These are phyloP conservation scores for Apodemia mormo DNA, from an alignment of 2,888 invertebrate species.

Conservation along the genomic window DNA sequence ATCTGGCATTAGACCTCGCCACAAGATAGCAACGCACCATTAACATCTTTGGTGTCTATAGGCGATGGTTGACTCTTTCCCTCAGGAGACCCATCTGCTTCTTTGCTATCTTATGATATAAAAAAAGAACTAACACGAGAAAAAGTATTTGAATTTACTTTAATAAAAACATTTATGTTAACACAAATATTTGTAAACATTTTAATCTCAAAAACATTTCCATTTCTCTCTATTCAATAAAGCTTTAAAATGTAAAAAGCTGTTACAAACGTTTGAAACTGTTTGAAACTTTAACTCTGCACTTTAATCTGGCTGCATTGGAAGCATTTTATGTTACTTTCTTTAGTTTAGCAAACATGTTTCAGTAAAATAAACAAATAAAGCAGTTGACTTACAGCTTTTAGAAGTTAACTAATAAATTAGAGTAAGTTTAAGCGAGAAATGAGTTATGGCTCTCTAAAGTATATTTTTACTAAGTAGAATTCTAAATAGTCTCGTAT, in stretches of 20 bases:
- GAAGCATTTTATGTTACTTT: slow-evolving; percentile 11
- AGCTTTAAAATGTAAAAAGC: background rate
- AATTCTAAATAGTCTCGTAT: too few relatives aligned
- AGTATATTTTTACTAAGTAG: too few relatives aligned
- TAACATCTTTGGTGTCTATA: too few relatives aligned
- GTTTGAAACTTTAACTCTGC: background rate
- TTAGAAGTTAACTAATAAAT: background rate
- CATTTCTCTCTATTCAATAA: slow-evolving; percentile 1
- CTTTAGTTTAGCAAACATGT: slow-evolving; percentile 1
- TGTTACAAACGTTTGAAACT: background rate
- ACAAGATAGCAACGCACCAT: too few relatives aligned
- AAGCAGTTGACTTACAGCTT: background rate
- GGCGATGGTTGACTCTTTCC: too few relatives aligned
- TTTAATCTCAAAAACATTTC: background rate
- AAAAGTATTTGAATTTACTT: too few relatives aligned
- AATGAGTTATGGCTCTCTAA: background rate
- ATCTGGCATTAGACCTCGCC: too few relatives aligned
- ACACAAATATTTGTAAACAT: background rate
- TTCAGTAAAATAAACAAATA: background rate
- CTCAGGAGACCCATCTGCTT: too few relatives aligned
- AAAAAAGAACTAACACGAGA: too few relatives aligned
- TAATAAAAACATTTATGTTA: background rate
- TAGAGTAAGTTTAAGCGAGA: background rate
- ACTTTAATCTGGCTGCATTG: slow-evolving; percentile 3
- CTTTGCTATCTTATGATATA: too few relatives aligned